phyloP scores from a whole-genome alignment of 2,888 invertebrate species.

The Troides helena region DNA sequence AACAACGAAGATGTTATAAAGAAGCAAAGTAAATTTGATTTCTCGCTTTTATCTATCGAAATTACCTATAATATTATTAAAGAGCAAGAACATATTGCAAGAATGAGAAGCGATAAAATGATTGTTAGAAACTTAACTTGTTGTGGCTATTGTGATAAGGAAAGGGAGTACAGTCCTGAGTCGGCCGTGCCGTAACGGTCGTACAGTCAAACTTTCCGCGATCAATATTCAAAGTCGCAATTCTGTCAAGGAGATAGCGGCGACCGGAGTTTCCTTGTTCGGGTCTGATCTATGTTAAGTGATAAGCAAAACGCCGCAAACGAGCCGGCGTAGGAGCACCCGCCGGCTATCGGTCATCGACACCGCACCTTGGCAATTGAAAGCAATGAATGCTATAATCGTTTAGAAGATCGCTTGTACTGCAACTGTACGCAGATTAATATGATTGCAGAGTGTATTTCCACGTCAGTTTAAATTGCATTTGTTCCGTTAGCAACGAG shows the following conservation, averaged over 20 bases:
- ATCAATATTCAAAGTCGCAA: slow-evolving; percentile 38
- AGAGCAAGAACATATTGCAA: not conserved
- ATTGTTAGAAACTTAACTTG: not conserved
- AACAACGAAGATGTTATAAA: too few species aligned
- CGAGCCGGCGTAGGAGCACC: slow-evolving; percentile 26
- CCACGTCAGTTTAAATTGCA: slow-evolving; percentile 28
- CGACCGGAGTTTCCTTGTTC: slow-evolving; percentile 50
- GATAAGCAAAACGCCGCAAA: slow-evolving; percentile 45
- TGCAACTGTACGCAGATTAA: slow-evolving; percentile 19
- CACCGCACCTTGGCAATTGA: slow-evolving; percentile 26
- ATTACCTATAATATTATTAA: not conserved
- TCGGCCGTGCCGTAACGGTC: slow-evolving; percentile 1
- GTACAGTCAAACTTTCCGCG: slow-evolving; percentile 25
- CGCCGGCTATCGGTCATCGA: slow-evolving; percentile 38
- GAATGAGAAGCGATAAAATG: not conserved
- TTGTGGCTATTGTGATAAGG: slow-evolving; percentile 8
- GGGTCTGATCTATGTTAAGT: slow-evolving; percentile 48
- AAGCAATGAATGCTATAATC: slow-evolving; percentile 28
- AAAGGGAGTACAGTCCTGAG: slow-evolving; percentile 7
- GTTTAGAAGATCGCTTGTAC: slow-evolving; percentile 18
- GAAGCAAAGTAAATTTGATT: too few species aligned
- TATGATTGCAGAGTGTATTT: slow-evolving; percentile 26
- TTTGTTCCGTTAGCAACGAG: slow-evolving; percentile 27
- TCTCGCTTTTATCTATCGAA: too few species aligned
- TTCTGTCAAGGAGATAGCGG: slow-evolving; percentile 44